Conservation (phyloP, 2,888 invertebrate species). For the Cactoblastis cactorum region DNA sequence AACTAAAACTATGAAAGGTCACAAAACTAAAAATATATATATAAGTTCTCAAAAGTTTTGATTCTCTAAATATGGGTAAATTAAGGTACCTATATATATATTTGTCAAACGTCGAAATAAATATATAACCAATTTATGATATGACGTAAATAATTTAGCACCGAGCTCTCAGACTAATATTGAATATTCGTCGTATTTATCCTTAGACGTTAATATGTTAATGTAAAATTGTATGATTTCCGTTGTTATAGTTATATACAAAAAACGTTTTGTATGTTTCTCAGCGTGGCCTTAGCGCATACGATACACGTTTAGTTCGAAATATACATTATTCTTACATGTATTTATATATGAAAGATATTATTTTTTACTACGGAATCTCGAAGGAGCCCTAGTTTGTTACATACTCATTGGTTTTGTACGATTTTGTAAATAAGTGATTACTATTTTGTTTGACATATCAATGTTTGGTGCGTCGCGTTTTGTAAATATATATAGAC, state of each 20-base stretch:
- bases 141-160: background rate
- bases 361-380: slow-evolving; percentile 37
- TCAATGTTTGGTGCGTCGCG: slow-evolving; percentile 34
- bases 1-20: too few species aligned
- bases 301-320: slow-evolving; percentile 21
- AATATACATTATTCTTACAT: slow-evolving; percentile 17
- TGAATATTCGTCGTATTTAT: slow-evolving; percentile 16
- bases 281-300: slow-evolving; percentile 11
- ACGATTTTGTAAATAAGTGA: slow-evolving; percentile 61
- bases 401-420: slow-evolving; percentile 51
- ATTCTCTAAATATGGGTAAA: too few species aligned
- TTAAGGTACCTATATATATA: too few species aligned
- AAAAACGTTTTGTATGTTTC: slow-evolving; percentile 6
- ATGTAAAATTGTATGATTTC: background rate
- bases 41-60: too few species aligned
- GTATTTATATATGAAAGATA: slow-evolving; percentile 28
- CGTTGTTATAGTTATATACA: slow-evolving; percentile 12
- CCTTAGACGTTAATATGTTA: background rate
- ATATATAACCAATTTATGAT: too few species aligned
- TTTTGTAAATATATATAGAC: slow-evolving; percentile 12
- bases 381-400: slow-evolving; percentile 34
- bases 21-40: too few species aligned
- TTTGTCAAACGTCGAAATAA: too few species aligned
- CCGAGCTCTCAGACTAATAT: background rate
- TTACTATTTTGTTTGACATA: slow-evolving; percentile 46